These are phyloP conservation scores for Steinernema carpocapsae DNA, from an alignment of 2,888 invertebrate species.

Conservation along the genomic window DNA sequence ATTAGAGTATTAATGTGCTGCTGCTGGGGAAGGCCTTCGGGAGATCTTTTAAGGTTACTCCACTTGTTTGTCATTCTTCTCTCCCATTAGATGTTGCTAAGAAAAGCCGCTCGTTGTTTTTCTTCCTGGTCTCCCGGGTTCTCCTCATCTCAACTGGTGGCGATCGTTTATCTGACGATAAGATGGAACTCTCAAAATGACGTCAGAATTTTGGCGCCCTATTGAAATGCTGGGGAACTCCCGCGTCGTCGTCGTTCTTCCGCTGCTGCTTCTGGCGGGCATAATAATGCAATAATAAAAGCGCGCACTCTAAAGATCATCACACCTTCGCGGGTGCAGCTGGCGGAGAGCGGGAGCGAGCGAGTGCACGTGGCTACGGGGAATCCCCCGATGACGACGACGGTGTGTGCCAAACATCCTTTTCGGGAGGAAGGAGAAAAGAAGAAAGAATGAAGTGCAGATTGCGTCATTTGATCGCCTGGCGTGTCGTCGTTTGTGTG, in stretches of 20 bases:
- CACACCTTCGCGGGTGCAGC: neutral
- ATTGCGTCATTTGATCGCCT: constrained; percentile 17
- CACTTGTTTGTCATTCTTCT: neutral
- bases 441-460: too few relatives aligned
- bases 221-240: neutral
- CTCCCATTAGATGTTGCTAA: neutral
- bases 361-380: neutral
- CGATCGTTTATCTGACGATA: constrained; percentile 3
- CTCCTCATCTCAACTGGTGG: neutral
- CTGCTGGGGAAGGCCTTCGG: neutral
- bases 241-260: neutral
- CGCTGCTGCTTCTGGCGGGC: too few relatives aligned
- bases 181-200: neutral
- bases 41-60: neutral
- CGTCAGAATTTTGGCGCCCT: constrained; percentile 4
- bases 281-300: constrained; percentile 5
- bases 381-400: constrained; percentile 7
- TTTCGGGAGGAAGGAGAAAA: neutral
- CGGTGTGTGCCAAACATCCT: neutral
- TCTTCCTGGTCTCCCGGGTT: neutral
- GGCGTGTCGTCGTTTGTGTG: neutral
- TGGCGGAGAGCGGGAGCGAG: neutral
- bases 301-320: neutral
- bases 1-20: too few relatives aligned
- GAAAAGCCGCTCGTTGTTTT: too few relatives aligned